Conservation (phyloP, 2,888 invertebrate species). For the Scaptomyza parva region DNA sequence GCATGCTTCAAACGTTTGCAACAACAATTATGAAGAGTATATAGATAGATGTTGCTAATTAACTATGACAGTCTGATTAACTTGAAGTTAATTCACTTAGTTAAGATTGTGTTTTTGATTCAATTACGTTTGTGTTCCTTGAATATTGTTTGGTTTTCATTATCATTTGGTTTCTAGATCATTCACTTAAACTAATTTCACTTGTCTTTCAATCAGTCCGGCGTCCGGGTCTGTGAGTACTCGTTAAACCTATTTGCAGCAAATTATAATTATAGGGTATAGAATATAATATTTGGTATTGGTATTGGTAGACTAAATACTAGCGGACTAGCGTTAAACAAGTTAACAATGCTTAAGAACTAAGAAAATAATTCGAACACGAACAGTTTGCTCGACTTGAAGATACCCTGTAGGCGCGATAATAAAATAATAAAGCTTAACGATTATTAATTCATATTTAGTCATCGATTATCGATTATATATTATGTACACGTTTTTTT, state of each 20-base stretch:
- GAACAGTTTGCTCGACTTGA: constrained; percentile 13
- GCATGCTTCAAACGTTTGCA: constrained; percentile 57
- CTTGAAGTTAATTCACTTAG: constrained; percentile 57
- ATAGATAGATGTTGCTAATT: constrained; percentile 32
- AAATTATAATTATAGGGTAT: constrained; percentile 3
- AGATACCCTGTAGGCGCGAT: constrained; percentile 9
- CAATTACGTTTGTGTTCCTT: constrained; percentile 3
- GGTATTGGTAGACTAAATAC: neutral
- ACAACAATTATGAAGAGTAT: constrained; percentile 53
- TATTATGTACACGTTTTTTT: neutral
- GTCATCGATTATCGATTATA: neutral
- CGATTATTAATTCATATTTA: neutral
- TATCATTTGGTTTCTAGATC: neutral
- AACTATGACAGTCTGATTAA: constrained; percentile 65
- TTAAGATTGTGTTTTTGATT: constrained; percentile 29
- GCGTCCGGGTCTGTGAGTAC: neutral
- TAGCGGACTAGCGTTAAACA: constrained; percentile 5
- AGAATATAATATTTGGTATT: neutral
- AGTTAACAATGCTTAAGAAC: constrained; percentile 13
- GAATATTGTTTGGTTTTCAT: neutral
- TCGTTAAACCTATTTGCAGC: constrained; percentile 12
- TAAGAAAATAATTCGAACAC: constrained; percentile 8
- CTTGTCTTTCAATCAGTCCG: neutral
- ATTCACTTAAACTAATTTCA: constrained; percentile 1
- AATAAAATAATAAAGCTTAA: neutral